These are phyloP conservation scores for Tryphoninae sp. DNA, from an alignment of 2,888 invertebrate species.

Conservation along the genomic window DNA sequence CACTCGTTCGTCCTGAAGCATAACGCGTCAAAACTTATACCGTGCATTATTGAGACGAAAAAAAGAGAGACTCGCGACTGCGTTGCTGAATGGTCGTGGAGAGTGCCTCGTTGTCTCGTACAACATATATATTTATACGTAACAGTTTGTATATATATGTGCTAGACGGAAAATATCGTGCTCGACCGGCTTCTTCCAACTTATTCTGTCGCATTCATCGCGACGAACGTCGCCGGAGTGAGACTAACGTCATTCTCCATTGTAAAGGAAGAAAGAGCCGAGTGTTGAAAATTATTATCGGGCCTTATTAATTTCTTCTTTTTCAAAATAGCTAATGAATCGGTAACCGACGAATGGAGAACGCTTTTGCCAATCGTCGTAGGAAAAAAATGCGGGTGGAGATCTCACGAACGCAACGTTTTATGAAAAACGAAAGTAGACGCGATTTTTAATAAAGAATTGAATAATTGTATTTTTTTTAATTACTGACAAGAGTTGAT, in stretches of 20 bases:
- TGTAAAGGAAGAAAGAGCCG: not conserved
- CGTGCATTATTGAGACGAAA: not conserved
- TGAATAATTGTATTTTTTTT: not conserved
- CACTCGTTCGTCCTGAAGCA: not conserved
- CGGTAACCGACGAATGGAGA: conserved; percentile 71
- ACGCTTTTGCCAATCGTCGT: conserved; percentile 70
- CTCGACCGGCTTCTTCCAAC: not conserved
- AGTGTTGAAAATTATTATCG: not conserved
- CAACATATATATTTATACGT: not conserved
- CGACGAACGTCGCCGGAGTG: conserved; percentile 21
- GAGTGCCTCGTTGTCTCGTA: not conserved
- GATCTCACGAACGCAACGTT: conserved; percentile 27
- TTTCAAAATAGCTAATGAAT: conserved; percentile 1
- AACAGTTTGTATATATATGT: not conserved
- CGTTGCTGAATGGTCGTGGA: not conserved
- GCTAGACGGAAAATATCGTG: not conserved
- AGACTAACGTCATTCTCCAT: not conserved
- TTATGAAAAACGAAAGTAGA: not conserved
- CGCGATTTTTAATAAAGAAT: not conserved
- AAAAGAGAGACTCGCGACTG: not conserved
- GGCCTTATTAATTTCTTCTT: not conserved
- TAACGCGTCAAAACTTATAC: not conserved
- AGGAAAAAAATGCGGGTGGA: conserved; percentile 72
- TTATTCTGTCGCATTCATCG: conserved; percentile 39
- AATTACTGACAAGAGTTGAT: not conserved